A percentile compares a stretch with the other conserved stretches of the same genome.
These are phyloP conservation scores for Struthio camelus DNA, from an alignment of 2,113 vertebrate genomes.

Conservation along the genomic window DNA sequence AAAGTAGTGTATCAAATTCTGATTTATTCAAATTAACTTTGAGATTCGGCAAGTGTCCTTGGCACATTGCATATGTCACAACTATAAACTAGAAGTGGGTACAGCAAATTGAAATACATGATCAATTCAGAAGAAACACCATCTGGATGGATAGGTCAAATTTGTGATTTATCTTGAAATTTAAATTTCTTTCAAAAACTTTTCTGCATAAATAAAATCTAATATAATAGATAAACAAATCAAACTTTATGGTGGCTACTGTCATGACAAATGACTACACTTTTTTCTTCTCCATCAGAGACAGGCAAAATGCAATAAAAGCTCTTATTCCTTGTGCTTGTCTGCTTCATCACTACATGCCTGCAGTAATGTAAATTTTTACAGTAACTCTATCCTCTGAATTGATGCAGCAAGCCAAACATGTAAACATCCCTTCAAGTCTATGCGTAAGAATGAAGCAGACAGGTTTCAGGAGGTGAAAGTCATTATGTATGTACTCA, in stretches of 20 bases:
- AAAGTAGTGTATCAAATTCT: background rate
- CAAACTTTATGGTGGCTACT: background rate
- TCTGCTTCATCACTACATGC: background rate
- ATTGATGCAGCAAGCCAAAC: constrained; percentile 44
- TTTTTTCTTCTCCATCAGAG: background rate
- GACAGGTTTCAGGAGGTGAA: constrained; percentile 27
- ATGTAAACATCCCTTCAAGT: constrained; percentile 13
- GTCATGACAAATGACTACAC: background rate
- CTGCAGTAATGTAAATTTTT: constrained; percentile 40
- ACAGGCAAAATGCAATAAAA: constrained; percentile 40
- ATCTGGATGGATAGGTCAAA: constrained; percentile 33
- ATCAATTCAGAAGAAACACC: constrained; percentile 32
- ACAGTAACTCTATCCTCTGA: constrained; percentile 31
- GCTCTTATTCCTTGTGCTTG: background rate
- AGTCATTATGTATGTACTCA: background rate
- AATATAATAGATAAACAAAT: constrained; percentile 29
- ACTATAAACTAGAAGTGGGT: constrained; percentile 20
- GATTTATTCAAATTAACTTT: constrained; percentile 39
- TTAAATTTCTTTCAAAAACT: background rate
- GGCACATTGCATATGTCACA: background rate
- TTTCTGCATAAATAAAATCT: background rate
- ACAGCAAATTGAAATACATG: constrained; percentile 53
- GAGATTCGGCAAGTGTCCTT: constrained; percentile 39
- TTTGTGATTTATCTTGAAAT: constrained; percentile 32
- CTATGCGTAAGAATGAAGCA: constrained; percentile 52